These are phyloP conservation scores for Amblyjoppa fuscipennis DNA, from an alignment of 2,888 invertebrate genomes.

Conservation along the genomic window DNA sequence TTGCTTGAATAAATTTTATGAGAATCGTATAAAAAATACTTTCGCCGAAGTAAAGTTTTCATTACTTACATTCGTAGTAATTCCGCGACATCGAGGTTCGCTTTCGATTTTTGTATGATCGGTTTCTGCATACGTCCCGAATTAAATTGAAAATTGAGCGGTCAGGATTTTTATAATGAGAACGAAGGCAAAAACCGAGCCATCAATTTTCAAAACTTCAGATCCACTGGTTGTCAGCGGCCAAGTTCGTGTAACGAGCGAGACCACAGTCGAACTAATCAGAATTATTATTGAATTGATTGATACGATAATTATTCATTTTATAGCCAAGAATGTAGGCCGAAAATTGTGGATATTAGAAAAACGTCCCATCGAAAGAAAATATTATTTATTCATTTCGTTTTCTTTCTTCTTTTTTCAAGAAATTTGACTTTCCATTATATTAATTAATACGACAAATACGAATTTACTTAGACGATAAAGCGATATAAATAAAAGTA, in stretches of 20 bases:
- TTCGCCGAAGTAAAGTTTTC: background rate
- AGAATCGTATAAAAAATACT: constrained; percentile 15
- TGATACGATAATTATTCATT: background rate
- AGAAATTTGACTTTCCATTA: background rate
- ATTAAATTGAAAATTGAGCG: background rate
- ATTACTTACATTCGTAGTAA: constrained; percentile 1
- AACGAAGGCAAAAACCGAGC: background rate
- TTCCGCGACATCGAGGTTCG: background rate
- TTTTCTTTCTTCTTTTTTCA: background rate
- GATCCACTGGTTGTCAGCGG: background rate
- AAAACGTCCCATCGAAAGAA: background rate
- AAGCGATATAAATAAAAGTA: background rate
- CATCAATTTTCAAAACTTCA: background rate
- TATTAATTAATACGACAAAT: background rate
- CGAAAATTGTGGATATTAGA: background rate
- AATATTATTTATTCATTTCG: background rate
- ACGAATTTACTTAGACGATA: background rate
- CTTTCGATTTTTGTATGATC: background rate
- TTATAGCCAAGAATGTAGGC: background rate
- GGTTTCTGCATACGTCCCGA: background rate
- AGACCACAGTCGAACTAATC: background rate
- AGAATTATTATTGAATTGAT: too few relatives aligned
- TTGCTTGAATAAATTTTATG: background rate
- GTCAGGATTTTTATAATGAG: background rate
- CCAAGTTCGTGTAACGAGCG: background rate